Conservation (phyloP, 2,888 invertebrate species). For the Ophion costatus region DNA sequence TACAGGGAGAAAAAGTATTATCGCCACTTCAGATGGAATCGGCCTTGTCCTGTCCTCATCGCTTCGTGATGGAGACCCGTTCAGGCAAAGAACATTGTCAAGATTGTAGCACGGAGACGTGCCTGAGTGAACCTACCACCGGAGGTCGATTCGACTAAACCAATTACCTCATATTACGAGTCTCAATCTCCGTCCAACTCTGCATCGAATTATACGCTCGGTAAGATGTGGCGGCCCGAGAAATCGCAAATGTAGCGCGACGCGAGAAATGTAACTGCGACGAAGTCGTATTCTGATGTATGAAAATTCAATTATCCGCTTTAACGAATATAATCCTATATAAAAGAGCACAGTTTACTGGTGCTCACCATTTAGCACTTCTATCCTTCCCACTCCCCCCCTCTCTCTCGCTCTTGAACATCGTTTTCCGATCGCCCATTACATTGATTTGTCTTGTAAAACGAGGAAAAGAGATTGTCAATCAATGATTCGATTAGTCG, state of each 20-base stretch:
- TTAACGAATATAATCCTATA: slow-evolving; percentile 71
- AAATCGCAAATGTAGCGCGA: slow-evolving; percentile 6
- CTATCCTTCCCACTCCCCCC: neutral
- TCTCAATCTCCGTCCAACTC: slow-evolving; percentile 65
- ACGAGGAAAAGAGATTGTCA: neutral
- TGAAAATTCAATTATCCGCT: slow-evolving; percentile 74
- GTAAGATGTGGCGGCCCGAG: slow-evolving; percentile 9
- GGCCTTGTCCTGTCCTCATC: slow-evolving; percentile 5
- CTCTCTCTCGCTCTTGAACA: neutral
- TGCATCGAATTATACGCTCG: slow-evolving; percentile 49
- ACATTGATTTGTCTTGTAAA: neutral
- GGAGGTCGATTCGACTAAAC: slow-evolving; percentile 51
- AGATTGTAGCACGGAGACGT: neutral
- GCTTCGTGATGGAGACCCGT: slow-evolving; percentile 22
- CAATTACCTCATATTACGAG: slow-evolving; percentile 58
- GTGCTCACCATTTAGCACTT: slow-evolving; percentile 59
- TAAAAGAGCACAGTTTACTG: slow-evolving; percentile 66
- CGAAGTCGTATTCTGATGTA: slow-evolving; percentile 69
- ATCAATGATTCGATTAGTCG: neutral
- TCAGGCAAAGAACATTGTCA: slow-evolving; percentile 4
- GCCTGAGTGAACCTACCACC: neutral
- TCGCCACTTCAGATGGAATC: neutral
- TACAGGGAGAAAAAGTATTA: neutral
- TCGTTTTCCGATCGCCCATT: neutral
- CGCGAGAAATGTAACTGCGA: slow-evolving; percentile 12